Evolutionary conservation across 92 coral and sea anemone genomes (phyloP).

Genomic region (Zoanthus sociatus): DNA sequence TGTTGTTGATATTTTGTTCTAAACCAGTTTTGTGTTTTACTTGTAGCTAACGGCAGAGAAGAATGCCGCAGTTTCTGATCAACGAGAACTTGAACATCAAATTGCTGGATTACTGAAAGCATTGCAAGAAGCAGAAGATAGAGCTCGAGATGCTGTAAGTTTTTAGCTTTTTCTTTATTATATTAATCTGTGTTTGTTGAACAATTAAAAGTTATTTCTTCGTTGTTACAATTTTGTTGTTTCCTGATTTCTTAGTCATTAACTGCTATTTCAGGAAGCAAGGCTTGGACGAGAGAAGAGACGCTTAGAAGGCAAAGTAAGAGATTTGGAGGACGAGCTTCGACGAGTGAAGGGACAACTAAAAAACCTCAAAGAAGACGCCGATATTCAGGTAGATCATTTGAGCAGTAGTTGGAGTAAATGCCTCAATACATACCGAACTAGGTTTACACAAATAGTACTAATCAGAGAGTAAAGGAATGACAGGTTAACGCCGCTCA

Average conservation of each 20-base stretch:
- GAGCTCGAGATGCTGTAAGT: conserved; percentile 77
- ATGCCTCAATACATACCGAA: background rate
- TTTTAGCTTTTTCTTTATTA: background rate
- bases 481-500: no score
- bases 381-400: conserved; percentile 54
- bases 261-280: conserved; percentile 60
- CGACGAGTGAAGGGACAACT: conserved; percentile 60
- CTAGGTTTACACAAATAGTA: no score
- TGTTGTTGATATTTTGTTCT: background rate
- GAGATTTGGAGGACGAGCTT: conserved; percentile 80
- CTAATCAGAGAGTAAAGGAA: background rate
- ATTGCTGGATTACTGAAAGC: conserved; percentile 73
- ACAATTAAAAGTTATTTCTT: background rate
- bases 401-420: background rate
- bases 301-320: conserved; percentile 64
- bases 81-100: conserved; percentile 72
- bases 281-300: conserved; percentile 71
- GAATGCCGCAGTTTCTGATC: conserved; percentile 66
- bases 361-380: conserved; percentile 47
- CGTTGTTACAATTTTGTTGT: background rate
- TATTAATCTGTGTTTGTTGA: background rate
- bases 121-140: conserved; percentile 77
- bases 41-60: conserved; percentile 73
- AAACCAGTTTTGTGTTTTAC: background rate
- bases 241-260: background rate